Conservation (phyloP, 2,797 vertebrate genomes). For the Lagocephalus sceleratus region DNA sequence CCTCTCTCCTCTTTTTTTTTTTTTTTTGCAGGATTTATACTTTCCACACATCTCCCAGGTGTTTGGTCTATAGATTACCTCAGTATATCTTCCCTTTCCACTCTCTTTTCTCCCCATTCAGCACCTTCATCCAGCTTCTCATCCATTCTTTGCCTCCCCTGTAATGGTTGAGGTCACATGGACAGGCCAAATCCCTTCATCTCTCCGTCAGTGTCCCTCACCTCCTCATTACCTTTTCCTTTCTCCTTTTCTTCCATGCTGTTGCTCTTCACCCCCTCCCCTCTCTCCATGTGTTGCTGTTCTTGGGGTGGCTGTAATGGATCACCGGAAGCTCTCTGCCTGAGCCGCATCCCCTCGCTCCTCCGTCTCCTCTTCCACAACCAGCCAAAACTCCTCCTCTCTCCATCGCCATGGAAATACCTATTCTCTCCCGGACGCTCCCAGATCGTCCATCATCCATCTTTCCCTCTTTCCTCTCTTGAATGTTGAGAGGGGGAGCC, state of each 20-base stretch:
- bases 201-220: constrained; percentile 6
- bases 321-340: constrained; percentile 52
- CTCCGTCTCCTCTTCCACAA: constrained; percentile 25
- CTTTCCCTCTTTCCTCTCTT: constrained; percentile 54
- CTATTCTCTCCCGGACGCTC: constrained; percentile 54
- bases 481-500: constrained; percentile 69
- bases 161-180: background rate
- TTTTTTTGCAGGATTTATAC: background rate
- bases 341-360: constrained; percentile 48
- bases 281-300: constrained; percentile 55
- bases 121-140: background rate
- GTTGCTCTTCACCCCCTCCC: constrained; percentile 3
- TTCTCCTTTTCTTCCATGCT: constrained; percentile 25
- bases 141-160: background rate
- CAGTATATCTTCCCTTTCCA: background rate
- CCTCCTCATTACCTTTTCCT: constrained; percentile 46
- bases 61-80: background rate
- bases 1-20: background rate
- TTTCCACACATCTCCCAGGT: background rate
- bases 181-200: no score
- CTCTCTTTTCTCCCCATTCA: background rate
- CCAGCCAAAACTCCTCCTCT: constrained; percentile 29
- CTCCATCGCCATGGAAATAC: constrained; percentile 51
- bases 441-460: constrained; percentile 63
- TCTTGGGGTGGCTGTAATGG: constrained; percentile 60